phyloP scores from a whole-genome alignment of 2,888 invertebrate genomes.

The Conchocele bisecta region DNA sequence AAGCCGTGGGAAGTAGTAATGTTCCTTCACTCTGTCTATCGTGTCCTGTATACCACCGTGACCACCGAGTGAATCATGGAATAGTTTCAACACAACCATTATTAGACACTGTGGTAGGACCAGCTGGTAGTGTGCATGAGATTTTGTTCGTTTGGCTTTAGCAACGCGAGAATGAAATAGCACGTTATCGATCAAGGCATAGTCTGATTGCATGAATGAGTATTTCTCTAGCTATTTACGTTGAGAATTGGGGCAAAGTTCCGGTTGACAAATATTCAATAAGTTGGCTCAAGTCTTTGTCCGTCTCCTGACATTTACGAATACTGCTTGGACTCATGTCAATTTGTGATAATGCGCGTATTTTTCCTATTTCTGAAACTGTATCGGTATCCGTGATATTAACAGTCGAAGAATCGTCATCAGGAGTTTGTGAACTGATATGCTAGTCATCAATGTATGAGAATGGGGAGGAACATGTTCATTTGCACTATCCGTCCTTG shows the following conservation, averaged over 20 bases:
- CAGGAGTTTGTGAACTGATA: too few relatives aligned
- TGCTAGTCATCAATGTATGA: neutral
- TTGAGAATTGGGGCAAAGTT: slow-evolving; percentile 19
- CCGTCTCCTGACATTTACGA: slow-evolving; percentile 8
- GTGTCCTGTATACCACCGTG: slow-evolving; percentile 49
- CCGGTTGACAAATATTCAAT: slow-evolving; percentile 23
- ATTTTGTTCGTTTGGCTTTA: slow-evolving; percentile 8
- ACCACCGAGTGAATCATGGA: slow-evolving; percentile 35
- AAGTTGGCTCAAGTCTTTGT: slow-evolving; percentile 23
- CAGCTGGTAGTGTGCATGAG: slow-evolving; percentile 14
- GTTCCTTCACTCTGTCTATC: slow-evolving; percentile 28
- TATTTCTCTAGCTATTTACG: slow-evolving; percentile 30
- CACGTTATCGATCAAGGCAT: slow-evolving; percentile 18
- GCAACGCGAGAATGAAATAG: slow-evolving; percentile 19
- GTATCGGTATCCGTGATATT: too few relatives aligned
- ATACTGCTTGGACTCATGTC: slow-evolving; percentile 21
- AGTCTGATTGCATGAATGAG: slow-evolving; percentile 33
- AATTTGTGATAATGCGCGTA: neutral
- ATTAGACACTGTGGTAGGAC: slow-evolving; percentile 23
- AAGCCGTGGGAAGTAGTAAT: slow-evolving; percentile 29
- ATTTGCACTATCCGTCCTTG: neutral
- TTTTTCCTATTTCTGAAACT: too few relatives aligned
- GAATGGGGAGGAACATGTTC: neutral
- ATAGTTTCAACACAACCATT: slow-evolving; percentile 15
- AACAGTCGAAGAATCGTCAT: too few relatives aligned